Percentiles rank a stretch among this genome's conserved stretches.
phyloP scores from a whole-genome alignment of 2,113 vertebrate genomes.

The Ameiurus melas region DNA sequence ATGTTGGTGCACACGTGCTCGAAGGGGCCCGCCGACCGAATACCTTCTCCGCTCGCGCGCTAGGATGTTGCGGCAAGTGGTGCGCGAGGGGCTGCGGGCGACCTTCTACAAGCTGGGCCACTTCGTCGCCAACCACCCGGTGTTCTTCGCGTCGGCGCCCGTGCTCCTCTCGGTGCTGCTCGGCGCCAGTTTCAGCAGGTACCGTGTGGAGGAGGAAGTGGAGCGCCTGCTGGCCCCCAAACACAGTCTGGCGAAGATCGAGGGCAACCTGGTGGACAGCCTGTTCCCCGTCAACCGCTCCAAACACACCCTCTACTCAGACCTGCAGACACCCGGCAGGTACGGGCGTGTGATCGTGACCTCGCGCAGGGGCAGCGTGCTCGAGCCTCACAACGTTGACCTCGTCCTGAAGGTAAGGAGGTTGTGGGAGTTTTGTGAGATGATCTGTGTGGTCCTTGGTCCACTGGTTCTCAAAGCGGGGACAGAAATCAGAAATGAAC shows the following conservation, averaged over 20 bases:
- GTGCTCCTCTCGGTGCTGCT: constrained; percentile 93
- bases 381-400: constrained; percentile 89
- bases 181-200: constrained; percentile 95
- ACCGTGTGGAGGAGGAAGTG: constrained; percentile 92
- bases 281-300: constrained; percentile 95
- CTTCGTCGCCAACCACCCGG: constrained; percentile 94
- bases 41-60: constrained; percentile 81
- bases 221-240: constrained; percentile 92
- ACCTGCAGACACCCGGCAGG: constrained; percentile 91
- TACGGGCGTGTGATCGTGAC: constrained; percentile 95
- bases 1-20: constrained; percentile 83
- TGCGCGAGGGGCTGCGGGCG: constrained; percentile 91
- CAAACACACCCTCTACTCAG: constrained; percentile 94
- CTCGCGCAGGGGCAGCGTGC: constrained; percentile 86
- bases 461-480: background rate
- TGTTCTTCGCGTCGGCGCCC: constrained; percentile 94
- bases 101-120: constrained; percentile 90
- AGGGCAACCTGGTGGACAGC: constrained; percentile 95
- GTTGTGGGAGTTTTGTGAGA: no score
- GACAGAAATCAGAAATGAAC: background rate
- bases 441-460: background rate
- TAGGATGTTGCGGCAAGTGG: constrained; percentile 95
- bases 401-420: constrained; percentile 85
- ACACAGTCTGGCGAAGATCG: constrained; percentile 96
- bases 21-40: constrained; percentile 82